Conservation (phyloP, 2,888 invertebrate genomes). For the Allygus modestus region DNA sequence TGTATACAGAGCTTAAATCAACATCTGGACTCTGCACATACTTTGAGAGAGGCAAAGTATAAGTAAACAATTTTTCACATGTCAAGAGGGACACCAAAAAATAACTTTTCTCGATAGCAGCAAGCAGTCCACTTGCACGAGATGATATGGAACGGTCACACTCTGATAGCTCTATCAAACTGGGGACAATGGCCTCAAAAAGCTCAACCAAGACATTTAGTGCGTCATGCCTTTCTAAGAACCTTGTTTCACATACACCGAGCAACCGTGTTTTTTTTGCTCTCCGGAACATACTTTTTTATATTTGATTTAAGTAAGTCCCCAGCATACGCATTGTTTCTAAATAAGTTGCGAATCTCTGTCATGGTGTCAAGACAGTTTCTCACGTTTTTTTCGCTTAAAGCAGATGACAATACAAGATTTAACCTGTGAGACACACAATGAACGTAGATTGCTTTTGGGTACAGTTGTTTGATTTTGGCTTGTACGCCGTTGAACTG, state of each 20-base stretch:
- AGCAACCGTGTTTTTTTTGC: constrained; percentile 13
- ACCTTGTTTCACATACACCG: constrained; percentile 36
- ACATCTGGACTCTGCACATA: constrained; percentile 1
- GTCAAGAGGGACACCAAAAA: constrained; percentile 27
- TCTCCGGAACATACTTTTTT: background rate
- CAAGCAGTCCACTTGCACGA: background rate
- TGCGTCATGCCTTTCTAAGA: constrained; percentile 45
- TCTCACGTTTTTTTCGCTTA: background rate
- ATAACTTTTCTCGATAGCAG: constrained; percentile 27
- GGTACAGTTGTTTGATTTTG: constrained; percentile 24
- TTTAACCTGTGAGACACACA: constrained; percentile 30
- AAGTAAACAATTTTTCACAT: constrained; percentile 59
- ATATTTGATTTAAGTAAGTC: constrained; percentile 17
- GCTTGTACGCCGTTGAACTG: constrained; percentile 26
- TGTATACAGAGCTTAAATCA: constrained; percentile 24
- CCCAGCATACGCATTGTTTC: constrained; percentile 45
- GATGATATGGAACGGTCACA: constrained; percentile 21
- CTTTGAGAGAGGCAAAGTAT: constrained; percentile 49
- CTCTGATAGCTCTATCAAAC: constrained; percentile 37
- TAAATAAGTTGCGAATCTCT: constrained; percentile 37
- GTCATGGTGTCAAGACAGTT: constrained; percentile 13
- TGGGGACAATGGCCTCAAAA: constrained; percentile 37
- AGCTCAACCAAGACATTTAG: constrained; percentile 28
- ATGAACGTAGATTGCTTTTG: constrained; percentile 38
- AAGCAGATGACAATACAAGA: constrained; percentile 6